Conservation (phyloP, 2,797 vertebrate species). For the Hoplostethus atlanticus region DNA sequence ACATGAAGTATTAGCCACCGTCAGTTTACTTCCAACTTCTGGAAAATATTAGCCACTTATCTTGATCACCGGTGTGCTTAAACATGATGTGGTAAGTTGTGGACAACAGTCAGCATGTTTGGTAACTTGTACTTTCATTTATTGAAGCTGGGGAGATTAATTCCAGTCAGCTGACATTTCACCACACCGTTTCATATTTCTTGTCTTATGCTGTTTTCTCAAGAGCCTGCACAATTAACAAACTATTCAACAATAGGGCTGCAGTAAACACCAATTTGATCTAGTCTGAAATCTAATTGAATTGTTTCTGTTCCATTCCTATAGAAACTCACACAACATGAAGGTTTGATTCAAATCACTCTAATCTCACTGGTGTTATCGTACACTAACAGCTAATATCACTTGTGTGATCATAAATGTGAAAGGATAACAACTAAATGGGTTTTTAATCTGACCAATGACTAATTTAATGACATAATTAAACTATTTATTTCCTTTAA, state of each 20-base stretch:
- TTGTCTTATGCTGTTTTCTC: conserved; percentile 32
- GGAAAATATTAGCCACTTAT: conserved; percentile 31
- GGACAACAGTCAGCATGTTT: conserved; percentile 50
- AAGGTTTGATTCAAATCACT: conserved; percentile 34
- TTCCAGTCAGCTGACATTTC: conserved; percentile 59
- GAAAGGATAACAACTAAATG: conserved; percentile 23
- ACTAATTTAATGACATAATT: not conserved
- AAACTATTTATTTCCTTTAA: not conserved
- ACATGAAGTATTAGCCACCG: not conserved
- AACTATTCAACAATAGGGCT: conserved; percentile 32
- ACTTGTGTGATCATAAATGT: conserved; percentile 23
- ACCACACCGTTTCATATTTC: conserved; percentile 52
- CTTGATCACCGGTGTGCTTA: conserved; percentile 42
- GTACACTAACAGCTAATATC: conserved; percentile 28
- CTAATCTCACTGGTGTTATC: conserved; percentile 9
- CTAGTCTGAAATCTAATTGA: conserved; percentile 38
- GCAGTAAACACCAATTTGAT: conserved; percentile 53
- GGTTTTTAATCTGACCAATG: conserved; percentile 12
- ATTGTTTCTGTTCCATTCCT: conserved; percentile 36
- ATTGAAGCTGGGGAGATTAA: conserved; percentile 57
- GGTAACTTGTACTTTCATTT: conserved; percentile 49
- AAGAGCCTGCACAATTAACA: conserved; percentile 46
- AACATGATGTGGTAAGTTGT: conserved; percentile 46
- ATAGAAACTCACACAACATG: conserved; percentile 26
- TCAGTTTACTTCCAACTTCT: conserved; percentile 14